A percentile compares a stretch with the other conserved stretches of the same genome.
Evolutionary conservation across 2,797 vertebrate genomes (phyloP).

Genomic region (Craterocephalus amniculus): DNA sequence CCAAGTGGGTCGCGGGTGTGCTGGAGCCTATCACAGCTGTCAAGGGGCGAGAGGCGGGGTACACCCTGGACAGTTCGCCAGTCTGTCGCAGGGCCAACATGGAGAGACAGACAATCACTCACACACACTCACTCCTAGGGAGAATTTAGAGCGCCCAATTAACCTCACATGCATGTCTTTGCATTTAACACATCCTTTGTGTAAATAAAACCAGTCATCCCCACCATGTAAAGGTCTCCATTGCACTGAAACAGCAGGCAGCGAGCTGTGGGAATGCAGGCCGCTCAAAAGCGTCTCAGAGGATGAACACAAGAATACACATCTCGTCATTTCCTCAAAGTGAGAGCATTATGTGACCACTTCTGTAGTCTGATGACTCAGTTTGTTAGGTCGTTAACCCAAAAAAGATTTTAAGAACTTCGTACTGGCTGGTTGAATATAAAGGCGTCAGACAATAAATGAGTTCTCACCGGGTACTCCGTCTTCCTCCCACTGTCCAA

Average conservation of each 20-base stretch:
- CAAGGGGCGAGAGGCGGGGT: too few species aligned
- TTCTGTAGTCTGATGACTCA: neutral
- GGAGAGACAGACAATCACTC: too few species aligned
- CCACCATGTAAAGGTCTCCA: constrained; percentile 20
- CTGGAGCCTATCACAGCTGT: too few species aligned
- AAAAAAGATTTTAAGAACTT: constrained; percentile 2
- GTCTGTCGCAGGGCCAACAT: too few species aligned
- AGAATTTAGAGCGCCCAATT: too few species aligned
- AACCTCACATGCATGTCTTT: too few species aligned
- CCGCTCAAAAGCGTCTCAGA: constrained; percentile 11
- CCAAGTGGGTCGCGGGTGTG: too few species aligned
- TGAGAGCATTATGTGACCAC: neutral
- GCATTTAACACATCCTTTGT: constrained; percentile 37
- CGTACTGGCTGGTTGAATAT: constrained; percentile 1
- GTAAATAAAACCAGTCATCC: constrained; percentile 43
- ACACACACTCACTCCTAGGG: too few species aligned
- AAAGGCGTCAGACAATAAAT: constrained; percentile 65
- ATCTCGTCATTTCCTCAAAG: constrained; percentile 11
- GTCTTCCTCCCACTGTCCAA: too few species aligned
- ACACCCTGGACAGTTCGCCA: too few species aligned
- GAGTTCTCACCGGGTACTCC: too few species aligned
- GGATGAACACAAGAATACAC: constrained; percentile 22
- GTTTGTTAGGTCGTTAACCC: neutral
- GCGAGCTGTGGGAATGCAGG: constrained; percentile 33
- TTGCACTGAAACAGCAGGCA: constrained; percentile 17